Evolutionary conservation across 1,140 invertebrate genomes (phyloP).

Genomic region (Drosophila ironensis): DNA sequence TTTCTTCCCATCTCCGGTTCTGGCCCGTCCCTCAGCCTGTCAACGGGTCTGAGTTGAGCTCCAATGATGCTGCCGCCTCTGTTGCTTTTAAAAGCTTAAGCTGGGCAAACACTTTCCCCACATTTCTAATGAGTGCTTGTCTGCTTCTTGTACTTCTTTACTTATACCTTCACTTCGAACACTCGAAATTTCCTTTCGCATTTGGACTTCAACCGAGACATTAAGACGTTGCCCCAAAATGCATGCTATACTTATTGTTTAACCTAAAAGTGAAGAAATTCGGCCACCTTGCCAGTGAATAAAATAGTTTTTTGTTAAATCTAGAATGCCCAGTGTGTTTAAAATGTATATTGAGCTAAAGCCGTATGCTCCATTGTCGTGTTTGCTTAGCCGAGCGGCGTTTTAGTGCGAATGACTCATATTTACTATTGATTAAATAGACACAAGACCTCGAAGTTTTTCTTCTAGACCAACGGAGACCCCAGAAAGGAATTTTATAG

Average conservation of each 20-base stretch:
- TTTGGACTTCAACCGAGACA: neutral
- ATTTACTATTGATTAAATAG: constrained; percentile 24
- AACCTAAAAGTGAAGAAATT: constrained; percentile 9
- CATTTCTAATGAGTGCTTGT: constrained; percentile 41
- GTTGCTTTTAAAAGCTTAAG: constrained; percentile 66
- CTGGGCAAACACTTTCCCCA: constrained; percentile 28
- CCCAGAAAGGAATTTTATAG: constrained; percentile 12
- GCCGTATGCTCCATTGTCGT: no score
- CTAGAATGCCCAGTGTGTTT: no score
- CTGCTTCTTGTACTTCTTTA: constrained; percentile 5
- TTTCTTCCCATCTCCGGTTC: constrained; percentile 8
- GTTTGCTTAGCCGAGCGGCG: no score
- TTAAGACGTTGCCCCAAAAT: constrained; percentile 12
- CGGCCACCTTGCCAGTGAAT: constrained; percentile 1
- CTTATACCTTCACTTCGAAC: constrained; percentile 13
- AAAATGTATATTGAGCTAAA: no score
- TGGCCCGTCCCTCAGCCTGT: constrained; percentile 38
- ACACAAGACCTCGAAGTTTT: neutral
- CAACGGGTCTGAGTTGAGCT: constrained; percentile 43
- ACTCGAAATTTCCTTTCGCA: constrained; percentile 24
- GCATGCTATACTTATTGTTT: constrained; percentile 12
- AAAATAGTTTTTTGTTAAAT: neutral
- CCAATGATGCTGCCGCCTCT: constrained; percentile 18
- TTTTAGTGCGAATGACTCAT: no score
- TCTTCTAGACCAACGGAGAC: neutral